Percentiles rank a stretch among this genome's conserved stretches.
Evolutionary conservation across 2,888 invertebrate species (phyloP).

Genomic region (Phoenoteleia sp.): DNA sequence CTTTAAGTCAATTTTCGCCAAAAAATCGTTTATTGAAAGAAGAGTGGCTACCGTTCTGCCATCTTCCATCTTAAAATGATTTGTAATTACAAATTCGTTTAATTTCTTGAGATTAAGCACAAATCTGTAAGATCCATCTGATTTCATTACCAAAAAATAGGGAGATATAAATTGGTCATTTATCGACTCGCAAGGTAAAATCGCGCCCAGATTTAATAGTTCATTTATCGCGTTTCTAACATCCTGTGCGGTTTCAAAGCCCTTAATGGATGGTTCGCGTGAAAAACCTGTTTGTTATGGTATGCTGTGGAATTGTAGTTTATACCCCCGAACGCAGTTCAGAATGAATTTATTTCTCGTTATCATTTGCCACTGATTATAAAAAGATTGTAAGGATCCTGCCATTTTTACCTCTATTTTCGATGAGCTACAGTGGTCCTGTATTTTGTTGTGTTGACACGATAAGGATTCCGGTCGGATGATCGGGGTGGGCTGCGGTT

Average conservation of each 20-base stretch:
- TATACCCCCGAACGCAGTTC: not conserved
- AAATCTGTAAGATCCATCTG: constrained; percentile 30
- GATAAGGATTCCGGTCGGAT: no score
- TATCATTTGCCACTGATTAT: not conserved
- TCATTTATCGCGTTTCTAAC: constrained; percentile 3
- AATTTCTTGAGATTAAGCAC: constrained; percentile 47
- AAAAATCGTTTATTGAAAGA: constrained; percentile 1
- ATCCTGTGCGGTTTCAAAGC: not conserved
- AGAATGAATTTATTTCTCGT: not conserved
- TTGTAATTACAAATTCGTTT: constrained; percentile 22
- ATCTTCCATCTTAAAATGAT: constrained; percentile 55
- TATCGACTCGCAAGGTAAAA: not conserved
- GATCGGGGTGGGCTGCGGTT: not conserved
- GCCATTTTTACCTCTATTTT: not conserved
- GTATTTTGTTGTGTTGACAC: not conserved
- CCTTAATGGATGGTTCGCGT: not conserved
- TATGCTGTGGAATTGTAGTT: not conserved
- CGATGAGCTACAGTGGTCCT: not conserved
- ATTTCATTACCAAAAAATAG: constrained; percentile 5
- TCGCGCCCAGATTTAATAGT: constrained; percentile 13
- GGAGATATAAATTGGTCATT: constrained; percentile 18
- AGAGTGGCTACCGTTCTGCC: not conserved
- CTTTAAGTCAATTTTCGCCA: constrained; percentile 36
- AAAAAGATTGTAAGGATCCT: not conserved
- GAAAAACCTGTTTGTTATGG: not conserved